phyloP scores from a whole-genome alignment of 2,888 invertebrate genomes.

The Lysandra bellargus region DNA sequence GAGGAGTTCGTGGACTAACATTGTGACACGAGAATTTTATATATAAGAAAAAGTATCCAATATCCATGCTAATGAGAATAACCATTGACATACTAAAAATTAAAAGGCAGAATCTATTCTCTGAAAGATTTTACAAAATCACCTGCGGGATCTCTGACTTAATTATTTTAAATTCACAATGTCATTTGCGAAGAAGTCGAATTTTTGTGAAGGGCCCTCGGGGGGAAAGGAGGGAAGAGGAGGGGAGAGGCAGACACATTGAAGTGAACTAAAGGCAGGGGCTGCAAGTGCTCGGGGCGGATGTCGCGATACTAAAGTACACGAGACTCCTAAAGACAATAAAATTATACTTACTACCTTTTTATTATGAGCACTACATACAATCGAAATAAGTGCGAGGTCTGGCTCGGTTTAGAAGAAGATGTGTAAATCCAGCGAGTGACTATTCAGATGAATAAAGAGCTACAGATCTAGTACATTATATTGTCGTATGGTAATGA shows the following conservation, averaged over 20 bases:
- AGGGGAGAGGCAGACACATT: not conserved
- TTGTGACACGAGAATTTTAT: too few relatives aligned
- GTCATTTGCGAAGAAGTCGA: not conserved
- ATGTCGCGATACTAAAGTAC: not conserved
- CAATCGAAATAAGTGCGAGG: not conserved
- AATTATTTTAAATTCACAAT: not conserved
- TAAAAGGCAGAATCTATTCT: not conserved
- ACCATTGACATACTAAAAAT: not conserved
- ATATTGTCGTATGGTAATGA: too few relatives aligned
- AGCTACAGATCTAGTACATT: too few relatives aligned
- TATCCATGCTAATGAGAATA: not conserved
- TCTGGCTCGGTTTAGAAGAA: not conserved
- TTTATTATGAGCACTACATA: not conserved
- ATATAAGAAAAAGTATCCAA: not conserved
- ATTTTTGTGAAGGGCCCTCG: not conserved
- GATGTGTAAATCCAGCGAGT: not conserved
- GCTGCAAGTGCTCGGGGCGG: not conserved
- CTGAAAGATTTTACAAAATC: not conserved
- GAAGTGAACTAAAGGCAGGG: not conserved
- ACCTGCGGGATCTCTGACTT: not conserved
- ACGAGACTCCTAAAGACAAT: slow-evolving; percentile 1
- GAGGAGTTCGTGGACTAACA: too few relatives aligned
- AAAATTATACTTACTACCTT: not conserved
- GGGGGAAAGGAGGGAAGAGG: not conserved
- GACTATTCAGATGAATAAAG: too few relatives aligned